Percentiles rank a stretch among this genome's conserved stretches.
phyloP scores from a whole-genome alignment of 2,113 vertebrate species.

The Rhabdomys dilectus region DNA sequence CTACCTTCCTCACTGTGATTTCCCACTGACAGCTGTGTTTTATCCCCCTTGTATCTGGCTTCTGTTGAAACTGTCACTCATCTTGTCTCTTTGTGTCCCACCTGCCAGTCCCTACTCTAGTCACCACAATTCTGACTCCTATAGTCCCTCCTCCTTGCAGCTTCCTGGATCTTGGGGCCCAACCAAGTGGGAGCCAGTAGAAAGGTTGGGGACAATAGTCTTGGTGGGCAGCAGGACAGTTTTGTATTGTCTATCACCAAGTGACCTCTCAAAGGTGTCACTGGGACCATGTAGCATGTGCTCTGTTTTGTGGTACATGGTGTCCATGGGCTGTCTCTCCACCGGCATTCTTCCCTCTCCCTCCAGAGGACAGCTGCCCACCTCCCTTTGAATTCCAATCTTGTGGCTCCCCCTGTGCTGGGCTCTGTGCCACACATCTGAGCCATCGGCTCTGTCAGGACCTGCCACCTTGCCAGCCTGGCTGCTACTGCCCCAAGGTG shows the following conservation, averaged over 20 bases:
- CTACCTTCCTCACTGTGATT: background rate
- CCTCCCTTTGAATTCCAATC: slow-evolving; percentile 88
- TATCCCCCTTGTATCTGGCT: background rate
- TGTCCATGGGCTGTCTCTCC: background rate
- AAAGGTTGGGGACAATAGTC: background rate
- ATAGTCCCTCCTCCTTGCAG: background rate
- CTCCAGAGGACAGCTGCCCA: slow-evolving; percentile 71
- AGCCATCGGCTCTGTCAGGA: slow-evolving; percentile 83
- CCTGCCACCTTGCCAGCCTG: slow-evolving; percentile 87
- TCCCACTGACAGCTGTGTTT: background rate
- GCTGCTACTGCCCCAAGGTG: slow-evolving; percentile 94
- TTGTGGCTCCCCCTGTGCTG: slow-evolving; percentile 90
- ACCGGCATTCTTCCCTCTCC: background rate
- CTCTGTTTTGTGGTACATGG: background rate
- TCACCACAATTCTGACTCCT: background rate
- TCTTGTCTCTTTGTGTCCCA: background rate
- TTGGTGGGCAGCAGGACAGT: too few relatives aligned
- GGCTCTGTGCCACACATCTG: slow-evolving; percentile 88
- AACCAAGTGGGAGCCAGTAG: background rate
- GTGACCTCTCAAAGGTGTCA: background rate
- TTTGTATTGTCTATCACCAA: background rate
- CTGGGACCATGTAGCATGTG: background rate
- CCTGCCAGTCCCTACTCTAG: background rate
- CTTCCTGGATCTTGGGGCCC: background rate
- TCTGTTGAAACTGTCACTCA: background rate